phyloP scores from a whole-genome alignment of 2,797 vertebrate genomes.

The Hemitrygon akajei region DNA sequence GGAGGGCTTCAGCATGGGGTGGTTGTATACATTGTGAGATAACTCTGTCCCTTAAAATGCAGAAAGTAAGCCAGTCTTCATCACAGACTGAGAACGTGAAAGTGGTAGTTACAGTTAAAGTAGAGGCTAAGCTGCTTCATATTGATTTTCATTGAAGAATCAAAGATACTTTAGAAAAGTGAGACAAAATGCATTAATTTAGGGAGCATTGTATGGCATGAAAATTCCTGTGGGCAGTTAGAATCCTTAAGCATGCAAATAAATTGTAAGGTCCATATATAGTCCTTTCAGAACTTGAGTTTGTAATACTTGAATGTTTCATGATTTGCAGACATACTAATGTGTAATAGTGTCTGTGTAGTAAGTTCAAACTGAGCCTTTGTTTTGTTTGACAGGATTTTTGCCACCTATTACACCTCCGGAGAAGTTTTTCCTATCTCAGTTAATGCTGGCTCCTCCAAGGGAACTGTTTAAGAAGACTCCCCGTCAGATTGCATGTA shows the following conservation, averaged over 20 bases:
- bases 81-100: not conserved
- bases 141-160: not conserved
- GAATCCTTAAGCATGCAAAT: not conserved
- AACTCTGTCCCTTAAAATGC: not conserved
- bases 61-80: not conserved
- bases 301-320: not conserved
- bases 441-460: conserved; percentile 92
- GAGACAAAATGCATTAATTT: not conserved
- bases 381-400: conserved; percentile 67
- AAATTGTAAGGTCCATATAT: not conserved
- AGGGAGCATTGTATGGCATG: not conserved
- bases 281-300: not conserved
- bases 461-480: conserved; percentile 97
- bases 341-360: not conserved
- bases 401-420: conserved; percentile 90
- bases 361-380: not conserved
- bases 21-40: not conserved
- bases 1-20: not conserved
- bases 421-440: conserved; percentile 96
- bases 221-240: not conserved
- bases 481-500: conserved; percentile 85
- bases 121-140: not conserved
- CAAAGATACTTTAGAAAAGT: not conserved
- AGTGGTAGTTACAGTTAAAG: no score
- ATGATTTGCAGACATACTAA: not conserved